Evolutionary conservation across 2,888 invertebrate species (phyloP), one percentile per base, ranked within the genome.

Genomic region (Amphipoea lucens): DNA sequence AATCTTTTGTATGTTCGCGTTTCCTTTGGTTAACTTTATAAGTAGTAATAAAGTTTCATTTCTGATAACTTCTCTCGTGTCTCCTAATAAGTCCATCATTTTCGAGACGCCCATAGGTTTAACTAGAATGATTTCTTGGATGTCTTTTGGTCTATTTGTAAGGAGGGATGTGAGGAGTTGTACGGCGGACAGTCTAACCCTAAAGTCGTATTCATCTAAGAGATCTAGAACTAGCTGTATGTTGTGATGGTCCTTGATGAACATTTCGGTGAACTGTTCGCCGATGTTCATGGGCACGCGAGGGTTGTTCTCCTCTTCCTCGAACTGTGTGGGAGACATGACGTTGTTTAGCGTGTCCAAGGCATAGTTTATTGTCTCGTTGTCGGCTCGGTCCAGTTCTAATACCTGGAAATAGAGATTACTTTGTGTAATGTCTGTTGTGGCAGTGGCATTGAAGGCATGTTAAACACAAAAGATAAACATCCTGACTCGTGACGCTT

Each of bases 41-140:
- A 99, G 97, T 71, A 99, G 96, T 9, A 99, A 95, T 17, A 99
- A 96, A 0, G 99, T 99, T 96, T 99, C 99, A 94, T 99, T 99
- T 84, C 99, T 97, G 80, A 99, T 98, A 1, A 99, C 98, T 97
- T 99, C 99, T 88, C 99, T 97, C 77, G 98, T 98, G 90, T 99
- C 99, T 7, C 98, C 98, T 20, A 99, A 96, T 29, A 99, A 97
- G 95, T 99, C 99, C 98, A 99, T 99, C 91, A 99, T 97, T 96
- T 99, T 99, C 0, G 99, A 99, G 0, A 99, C 98, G 1, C 99
- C 99, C 98, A 99, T 99, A n/a, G 99, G 99, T 94, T 98, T 98
- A 5, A 98, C 98, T 77, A 99, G 96, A 74, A 99, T 98, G 29
- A 98, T 98, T 93, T 99, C 99, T 95, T 99, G 99, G 73, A 99